These are phyloP conservation scores for Diorhabda sublineata DNA, from an alignment of 1,140 invertebrate genomes.

Conservation along the genomic window DNA sequence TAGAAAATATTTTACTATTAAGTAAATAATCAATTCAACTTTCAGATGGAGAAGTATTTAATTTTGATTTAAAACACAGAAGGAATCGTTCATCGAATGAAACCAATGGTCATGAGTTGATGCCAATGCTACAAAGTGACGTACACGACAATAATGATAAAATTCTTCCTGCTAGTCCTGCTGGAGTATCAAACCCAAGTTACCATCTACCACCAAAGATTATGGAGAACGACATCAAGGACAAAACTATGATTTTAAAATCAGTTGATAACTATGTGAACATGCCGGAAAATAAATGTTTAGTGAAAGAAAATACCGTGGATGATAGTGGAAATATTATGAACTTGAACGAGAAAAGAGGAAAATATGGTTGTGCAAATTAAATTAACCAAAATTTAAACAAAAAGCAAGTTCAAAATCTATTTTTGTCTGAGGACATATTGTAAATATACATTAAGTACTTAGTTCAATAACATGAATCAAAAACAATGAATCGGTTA, in stretches of 20 bases:
- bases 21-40: not conserved
- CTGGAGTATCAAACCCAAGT: conserved; percentile 40
- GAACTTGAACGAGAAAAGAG: conserved; percentile 19
- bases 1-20: too few species aligned
- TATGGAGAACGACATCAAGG: conserved; percentile 24
- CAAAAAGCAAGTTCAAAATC: too few species aligned
- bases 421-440: too few species aligned
- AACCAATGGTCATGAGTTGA: conserved; percentile 51
- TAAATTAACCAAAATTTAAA: too few species aligned
- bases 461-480: too few species aligned
- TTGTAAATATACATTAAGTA: too few species aligned
- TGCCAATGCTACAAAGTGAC: conserved; percentile 55
- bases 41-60: conserved; percentile 36
- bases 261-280: conserved; percentile 57
- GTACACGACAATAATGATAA: conserved; percentile 30
- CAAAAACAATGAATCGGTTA: too few species aligned
- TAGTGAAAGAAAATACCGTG: conserved; percentile 46
- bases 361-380: too few species aligned
- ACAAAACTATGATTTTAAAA: conserved; percentile 49
- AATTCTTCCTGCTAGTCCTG: conserved; percentile 28
- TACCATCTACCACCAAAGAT: conserved; percentile 32
- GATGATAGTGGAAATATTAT: conserved; percentile 15
- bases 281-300: conserved; percentile 55
- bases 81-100: conserved; percentile 42
- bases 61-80: conserved; percentile 39